Percentiles rank a stretch among this genome's conserved stretches.
These are phyloP conservation scores for Xestia rhomboidea DNA, from an alignment of 2,888 invertebrate genomes.

Conservation along the genomic window DNA sequence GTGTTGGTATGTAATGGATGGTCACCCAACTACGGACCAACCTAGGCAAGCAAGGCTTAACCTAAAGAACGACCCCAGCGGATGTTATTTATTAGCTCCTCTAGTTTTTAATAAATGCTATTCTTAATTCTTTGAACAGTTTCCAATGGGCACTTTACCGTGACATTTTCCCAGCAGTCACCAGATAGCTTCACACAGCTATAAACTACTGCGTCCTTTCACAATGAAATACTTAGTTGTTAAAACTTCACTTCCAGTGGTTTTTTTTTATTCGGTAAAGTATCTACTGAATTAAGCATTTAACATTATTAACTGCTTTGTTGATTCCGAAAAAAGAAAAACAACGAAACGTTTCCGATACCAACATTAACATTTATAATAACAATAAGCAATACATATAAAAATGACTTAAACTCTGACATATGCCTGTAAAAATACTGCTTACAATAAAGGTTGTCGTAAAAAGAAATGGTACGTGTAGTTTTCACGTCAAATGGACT, in stretches of 20 bases:
- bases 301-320: conserved; percentile 21
- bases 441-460: conserved; percentile 37
- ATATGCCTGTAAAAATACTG: conserved; percentile 20
- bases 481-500: conserved; percentile 46
- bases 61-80: too few relatives aligned
- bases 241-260: background rate
- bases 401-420: conserved; percentile 24
- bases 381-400: conserved; percentile 36
- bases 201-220: conserved; percentile 14
- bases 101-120: background rate
- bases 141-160: conserved; percentile 9
- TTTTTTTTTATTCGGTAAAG: conserved; percentile 8
- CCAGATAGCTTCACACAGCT: conserved; percentile 30
- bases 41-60: too few relatives aligned
- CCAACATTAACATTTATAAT: conserved; percentile 32
- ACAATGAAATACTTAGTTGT: conserved; percentile 4
- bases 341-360: conserved; percentile 14
- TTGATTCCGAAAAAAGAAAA: conserved; percentile 35
- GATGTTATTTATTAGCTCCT: too few relatives aligned
- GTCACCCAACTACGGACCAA: too few relatives aligned
- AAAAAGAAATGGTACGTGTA: conserved; percentile 51
- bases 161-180: conserved; percentile 25
- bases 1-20: too few relatives aligned
- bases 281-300: conserved; percentile 24
- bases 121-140: conserved; percentile 17